Evolutionary conservation across 2,797 vertebrate genomes (phyloP).

Genomic region (Eidolon dupreanum): DNA sequence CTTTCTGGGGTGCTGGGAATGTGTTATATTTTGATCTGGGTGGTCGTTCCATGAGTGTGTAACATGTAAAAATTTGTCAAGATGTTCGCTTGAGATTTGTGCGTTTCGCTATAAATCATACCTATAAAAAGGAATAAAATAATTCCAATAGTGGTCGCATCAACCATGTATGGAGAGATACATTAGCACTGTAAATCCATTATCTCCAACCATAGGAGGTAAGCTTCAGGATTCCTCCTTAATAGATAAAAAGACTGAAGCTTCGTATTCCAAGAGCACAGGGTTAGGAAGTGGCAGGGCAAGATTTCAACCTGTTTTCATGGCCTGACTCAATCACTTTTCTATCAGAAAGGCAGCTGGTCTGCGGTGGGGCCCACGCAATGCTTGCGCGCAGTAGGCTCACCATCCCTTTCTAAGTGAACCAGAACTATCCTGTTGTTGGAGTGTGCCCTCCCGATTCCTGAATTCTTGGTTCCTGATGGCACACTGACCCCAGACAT

Average conservation of each 20-base stretch:
- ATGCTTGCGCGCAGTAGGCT: fast-evolving
- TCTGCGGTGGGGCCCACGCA: too few species aligned
- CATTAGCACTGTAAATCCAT: fast-evolving
- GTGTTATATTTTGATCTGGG: neutral
- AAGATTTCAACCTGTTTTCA: neutral
- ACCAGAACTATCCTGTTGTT: neutral
- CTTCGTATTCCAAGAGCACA: fast-evolving
- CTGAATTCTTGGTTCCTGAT: neutral
- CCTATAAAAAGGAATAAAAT: neutral
- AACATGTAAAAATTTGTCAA: neutral
- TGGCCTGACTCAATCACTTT: neutral
- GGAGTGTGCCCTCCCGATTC: neutral
- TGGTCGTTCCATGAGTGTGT: neutral
- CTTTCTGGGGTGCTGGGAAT: neutral
- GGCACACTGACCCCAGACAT: neutral
- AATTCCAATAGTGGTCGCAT: neutral
- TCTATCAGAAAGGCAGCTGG: neutral
- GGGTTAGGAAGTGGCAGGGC: neutral
- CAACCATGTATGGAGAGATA: neutral
- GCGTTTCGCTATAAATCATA: neutral
- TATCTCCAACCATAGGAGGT: neutral
- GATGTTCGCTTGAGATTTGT: neutral
- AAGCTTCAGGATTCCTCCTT: neutral
- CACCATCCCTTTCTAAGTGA: neutral
- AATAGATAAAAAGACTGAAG: neutral